Evolutionary conservation across 2,113 vertebrate genomes (phyloP), one percentile per base, ranked within the genome.

Genomic region (Delphinapterus leucas): DNA sequence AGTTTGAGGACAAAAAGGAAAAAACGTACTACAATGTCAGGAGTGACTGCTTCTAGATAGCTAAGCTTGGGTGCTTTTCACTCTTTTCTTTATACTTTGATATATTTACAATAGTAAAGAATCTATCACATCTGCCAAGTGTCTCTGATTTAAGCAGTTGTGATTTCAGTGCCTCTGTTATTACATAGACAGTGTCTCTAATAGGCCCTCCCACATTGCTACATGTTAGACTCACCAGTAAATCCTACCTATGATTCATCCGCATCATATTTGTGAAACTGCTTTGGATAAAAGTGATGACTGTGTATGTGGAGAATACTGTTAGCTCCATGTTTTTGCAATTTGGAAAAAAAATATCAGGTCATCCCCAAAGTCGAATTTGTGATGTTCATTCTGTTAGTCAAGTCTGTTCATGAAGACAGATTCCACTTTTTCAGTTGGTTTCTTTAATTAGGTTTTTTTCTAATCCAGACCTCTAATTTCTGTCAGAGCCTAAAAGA

Each of bases 201-300:
- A 90, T 38, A 80, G 87, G 74, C 55, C 95, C 86, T 97, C 96
- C 90, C 92, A 94, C 95, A 95, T 67, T 88, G 87, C 88, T 90
- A 23, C 77, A 65, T 74, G 44, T 94, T 79, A 81, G 74, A 93
- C 93, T 92, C 71, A 68, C 96, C 96, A 84, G 20, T 96, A 97
- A 97, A 97, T 96, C 71, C 79, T 96, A 89, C 76, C 61, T 96
- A 49, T 95, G 92, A 97, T 94, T 97, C 88, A 98, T 95, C 73
- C n/a, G 44, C 55, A 60, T 76, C 44, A 0, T 84, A 90, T 94
- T 82, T 92, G 81, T 96, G 93, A 96, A 97, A 96, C 44, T 84
- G n/a, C 92, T 94, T 95, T 79, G 67, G 80, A 61, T 91, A 93
- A 70, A 95, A 97, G 67, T 90, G 82, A 79, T 87, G 82, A 79